These are phyloP conservation scores for Anthopleura xanthogrammica DNA, from an alignment of 92 coral and sea anemone genomes.

Conservation along the genomic window DNA sequence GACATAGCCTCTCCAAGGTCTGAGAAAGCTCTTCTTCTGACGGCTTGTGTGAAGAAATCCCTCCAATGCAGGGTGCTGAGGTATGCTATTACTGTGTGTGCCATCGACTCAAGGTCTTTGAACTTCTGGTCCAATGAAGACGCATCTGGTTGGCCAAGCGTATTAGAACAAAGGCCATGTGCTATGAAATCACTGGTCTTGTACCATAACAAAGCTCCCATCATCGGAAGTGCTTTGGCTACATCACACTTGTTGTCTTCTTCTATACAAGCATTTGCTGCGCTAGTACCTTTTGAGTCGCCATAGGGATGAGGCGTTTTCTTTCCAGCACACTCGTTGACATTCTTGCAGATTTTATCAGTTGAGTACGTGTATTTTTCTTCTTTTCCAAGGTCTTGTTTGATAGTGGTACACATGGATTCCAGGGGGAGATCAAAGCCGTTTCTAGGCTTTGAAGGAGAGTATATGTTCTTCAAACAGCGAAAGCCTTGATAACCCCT, in stretches of 20 bases:
- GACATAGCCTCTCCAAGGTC: constrained; percentile 30
- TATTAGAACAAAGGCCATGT: constrained; percentile 40
- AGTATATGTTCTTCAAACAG: neutral
- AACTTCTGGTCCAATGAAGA: neutral
- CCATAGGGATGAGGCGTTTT: constrained; percentile 33
- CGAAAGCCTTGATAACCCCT: neutral
- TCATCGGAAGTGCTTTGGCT: constrained; percentile 49
- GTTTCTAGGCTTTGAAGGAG: neutral
- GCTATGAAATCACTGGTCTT: constrained; percentile 47
- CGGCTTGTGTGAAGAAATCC: constrained; percentile 41
- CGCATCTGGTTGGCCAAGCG: constrained; percentile 24
- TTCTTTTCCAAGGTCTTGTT: constrained; percentile 15
- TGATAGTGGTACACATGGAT: constrained; percentile 14
- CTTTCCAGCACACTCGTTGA: constrained; percentile 23
- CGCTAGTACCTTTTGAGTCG: constrained; percentile 33
- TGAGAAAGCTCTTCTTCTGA: constrained; percentile 31
- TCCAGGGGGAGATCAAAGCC: constrained; percentile 24
- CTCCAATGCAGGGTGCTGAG: constrained; percentile 47
- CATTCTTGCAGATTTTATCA: constrained; percentile 36
- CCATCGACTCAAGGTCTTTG: constrained; percentile 31
- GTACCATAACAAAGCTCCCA: constrained; percentile 65
- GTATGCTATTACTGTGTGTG: constrained; percentile 25
- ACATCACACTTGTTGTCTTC: constrained; percentile 43
- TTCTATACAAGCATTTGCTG: constrained; percentile 35
- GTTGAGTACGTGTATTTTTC: constrained; percentile 29